Base-by-base conservation (phyloP, 2,888 invertebrate genomes). In the Drosophila vallismaia region DNA sequence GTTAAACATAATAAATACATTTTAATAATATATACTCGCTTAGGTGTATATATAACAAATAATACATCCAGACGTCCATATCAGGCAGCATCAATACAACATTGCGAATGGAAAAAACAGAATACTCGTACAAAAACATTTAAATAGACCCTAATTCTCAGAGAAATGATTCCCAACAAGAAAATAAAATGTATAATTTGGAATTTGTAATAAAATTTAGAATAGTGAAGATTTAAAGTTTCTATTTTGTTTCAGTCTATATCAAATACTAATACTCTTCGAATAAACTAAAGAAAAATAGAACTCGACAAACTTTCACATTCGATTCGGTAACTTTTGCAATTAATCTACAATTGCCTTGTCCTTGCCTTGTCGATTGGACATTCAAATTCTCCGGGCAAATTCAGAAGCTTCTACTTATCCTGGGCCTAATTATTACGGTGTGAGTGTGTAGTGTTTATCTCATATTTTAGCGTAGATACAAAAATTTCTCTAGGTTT, bases 1-100 rank as follows among this genome's bases (percentile, higher is more conserved):
- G 57, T 84, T 82, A 81, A 82, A 82, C 87, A 84, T 82, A 82
- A 86, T 82, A 82, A 82, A 82, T 82, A 82, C 82, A 85, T 64
- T 70, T 81, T 76, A 80, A 75, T 71, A 53, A 64, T 75, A 84
- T 69, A 76, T 74, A 62, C 68, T 59, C 64, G 54, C 54, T 44
- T 45, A 68, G 51, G 46, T 52, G 67, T 79, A 74, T 71, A 67
- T 83, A 77, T 81, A 81, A 81, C 80, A 81, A 86, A 86, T 83
- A 81, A 83, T 81, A 81, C 84, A 77, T 77, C 81, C 73, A 74
- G 56, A 66, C 51, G 51, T 38, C 19, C 14, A 19, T 44, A 58
- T 46, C 62, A 62, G 56, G 54, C 69, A 67, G 77, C 36, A 14
- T 40, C 14, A 5, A 69, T 68, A 75, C 60, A 80, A 80, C 86